Evolutionary conservation across 2,797 vertebrate genomes (phyloP).

Genomic region (Alexandromys oeconomus): DNA sequence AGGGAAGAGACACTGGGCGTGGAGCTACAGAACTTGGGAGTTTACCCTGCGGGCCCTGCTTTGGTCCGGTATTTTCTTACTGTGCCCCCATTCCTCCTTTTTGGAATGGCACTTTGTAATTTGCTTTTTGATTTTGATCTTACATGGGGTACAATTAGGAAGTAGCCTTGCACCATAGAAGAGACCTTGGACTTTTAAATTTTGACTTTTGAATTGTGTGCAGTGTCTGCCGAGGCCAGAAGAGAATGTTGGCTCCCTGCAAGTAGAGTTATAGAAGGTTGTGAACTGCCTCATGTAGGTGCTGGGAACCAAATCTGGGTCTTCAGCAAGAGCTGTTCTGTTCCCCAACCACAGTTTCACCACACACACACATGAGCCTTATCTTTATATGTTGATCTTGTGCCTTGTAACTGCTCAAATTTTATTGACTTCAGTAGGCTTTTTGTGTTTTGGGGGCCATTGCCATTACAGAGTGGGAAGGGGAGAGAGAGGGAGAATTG

Average conservation of each 20-base stretch:
- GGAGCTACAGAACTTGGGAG: background rate
- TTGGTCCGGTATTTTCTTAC: background rate
- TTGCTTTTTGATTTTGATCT: background rate
- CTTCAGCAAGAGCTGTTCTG: background rate
- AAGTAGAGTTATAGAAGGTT: background rate
- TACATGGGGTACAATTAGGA: background rate
- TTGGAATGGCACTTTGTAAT: background rate
- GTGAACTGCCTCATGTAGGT: background rate
- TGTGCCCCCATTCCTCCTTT: background rate
- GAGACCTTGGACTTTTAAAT: background rate
- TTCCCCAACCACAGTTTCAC: background rate
- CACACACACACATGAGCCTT: background rate
- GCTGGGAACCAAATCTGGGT: background rate
- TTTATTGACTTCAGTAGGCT: background rate
- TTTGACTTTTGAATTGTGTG: background rate
- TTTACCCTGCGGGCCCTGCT: background rate
- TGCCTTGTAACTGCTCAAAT: background rate
- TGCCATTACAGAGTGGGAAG: too few species aligned
- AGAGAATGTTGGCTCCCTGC: background rate
- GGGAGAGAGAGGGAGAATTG: too few species aligned
- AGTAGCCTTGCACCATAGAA: background rate
- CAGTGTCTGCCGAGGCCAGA: background rate
- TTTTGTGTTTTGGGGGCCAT: background rate
- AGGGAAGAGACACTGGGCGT: background rate
- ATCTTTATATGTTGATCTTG: background rate